A percentile compares a stretch with the other conserved stretches of the same genome.
Conservation (phyloP, 2,888 invertebrate species). For the Drosophila macrospina region DNA sequence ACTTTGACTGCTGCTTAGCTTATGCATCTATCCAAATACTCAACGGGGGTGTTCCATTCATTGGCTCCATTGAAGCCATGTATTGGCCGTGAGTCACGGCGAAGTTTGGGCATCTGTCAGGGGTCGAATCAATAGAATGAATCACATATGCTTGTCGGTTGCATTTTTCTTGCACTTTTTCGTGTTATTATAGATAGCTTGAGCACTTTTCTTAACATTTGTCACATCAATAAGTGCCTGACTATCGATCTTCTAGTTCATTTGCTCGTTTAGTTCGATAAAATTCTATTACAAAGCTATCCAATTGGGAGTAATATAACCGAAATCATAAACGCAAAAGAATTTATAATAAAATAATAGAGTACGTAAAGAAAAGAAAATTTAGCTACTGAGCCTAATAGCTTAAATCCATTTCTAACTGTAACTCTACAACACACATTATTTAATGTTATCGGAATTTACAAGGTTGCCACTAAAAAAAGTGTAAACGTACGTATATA, state of each 20-base stretch:
- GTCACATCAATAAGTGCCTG: not conserved
- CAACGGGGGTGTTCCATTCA: constrained; percentile 41
- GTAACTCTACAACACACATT: not conserved
- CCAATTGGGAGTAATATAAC: too few relatives aligned
- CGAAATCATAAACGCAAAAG: too few relatives aligned
- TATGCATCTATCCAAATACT: constrained; percentile 13
- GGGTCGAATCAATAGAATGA: constrained; percentile 41
- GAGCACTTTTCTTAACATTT: not conserved
- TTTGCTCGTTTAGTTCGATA: not conserved
- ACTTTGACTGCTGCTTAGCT: constrained; percentile 9
- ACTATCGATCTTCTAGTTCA: too few relatives aligned
- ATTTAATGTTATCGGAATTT: not conserved
- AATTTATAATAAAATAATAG: too few relatives aligned
- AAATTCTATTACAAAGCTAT: not conserved
- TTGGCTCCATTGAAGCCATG: constrained; percentile 23
- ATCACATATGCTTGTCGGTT: constrained; percentile 49
- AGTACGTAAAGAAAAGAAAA: too few relatives aligned
- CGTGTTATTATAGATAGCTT: not conserved
- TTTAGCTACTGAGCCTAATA: not conserved
- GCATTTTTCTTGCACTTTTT: constrained; percentile 27
- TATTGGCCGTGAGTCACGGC: constrained; percentile 52
- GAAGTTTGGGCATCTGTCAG: not conserved
- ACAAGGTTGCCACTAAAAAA: not conserved
- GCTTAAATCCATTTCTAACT: not conserved
- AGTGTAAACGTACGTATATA: not conserved